Percentiles rank a stretch among this genome's conserved stretches.
Conservation (phyloP, 1,140 invertebrate species). For the Zelostemma sp. region DNA sequence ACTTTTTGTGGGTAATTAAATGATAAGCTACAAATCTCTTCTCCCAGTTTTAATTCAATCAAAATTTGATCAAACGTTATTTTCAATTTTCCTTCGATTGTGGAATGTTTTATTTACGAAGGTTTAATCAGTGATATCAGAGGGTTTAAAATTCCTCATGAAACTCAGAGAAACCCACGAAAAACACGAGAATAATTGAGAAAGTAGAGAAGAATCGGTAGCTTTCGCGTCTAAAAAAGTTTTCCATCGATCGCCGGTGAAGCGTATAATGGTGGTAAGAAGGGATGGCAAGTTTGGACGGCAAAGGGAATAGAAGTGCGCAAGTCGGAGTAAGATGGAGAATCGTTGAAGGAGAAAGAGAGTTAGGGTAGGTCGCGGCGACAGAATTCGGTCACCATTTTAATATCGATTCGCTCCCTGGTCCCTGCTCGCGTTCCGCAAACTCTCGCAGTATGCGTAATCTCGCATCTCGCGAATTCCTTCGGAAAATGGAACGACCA, state of each 20-base stretch:
- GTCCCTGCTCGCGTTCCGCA: conserved; percentile 33
- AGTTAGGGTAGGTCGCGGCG: conserved; percentile 66
- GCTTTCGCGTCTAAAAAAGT: conserved; percentile 35
- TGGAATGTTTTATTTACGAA: too few species aligned
- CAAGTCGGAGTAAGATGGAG: conserved; percentile 30
- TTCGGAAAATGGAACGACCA: conserved; percentile 22
- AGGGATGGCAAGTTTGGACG: conserved; percentile 43
- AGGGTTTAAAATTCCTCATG: too few species aligned
- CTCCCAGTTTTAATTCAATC: too few species aligned
- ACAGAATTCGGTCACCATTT: conserved; percentile 71
- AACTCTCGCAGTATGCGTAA: conserved; percentile 28
- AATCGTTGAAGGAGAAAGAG: conserved; percentile 23
- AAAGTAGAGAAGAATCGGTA: conserved; percentile 4
- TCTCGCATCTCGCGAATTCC: conserved; percentile 28
- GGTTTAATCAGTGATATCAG: too few species aligned
- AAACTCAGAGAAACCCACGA: too few species aligned
- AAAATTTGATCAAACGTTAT: too few species aligned
- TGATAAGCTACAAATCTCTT: too few species aligned
- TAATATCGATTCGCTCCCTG: conserved; percentile 65
- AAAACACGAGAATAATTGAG: conserved; percentile 10
- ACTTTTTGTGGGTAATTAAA: too few species aligned
- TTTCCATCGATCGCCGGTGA: conserved; percentile 39
- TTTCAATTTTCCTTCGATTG: too few species aligned
- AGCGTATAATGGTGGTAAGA: conserved; percentile 33
- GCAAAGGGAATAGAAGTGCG: conserved; percentile 32